Conservation (phyloP, 2,888 invertebrate species). For the Orchestes rusci region DNA sequence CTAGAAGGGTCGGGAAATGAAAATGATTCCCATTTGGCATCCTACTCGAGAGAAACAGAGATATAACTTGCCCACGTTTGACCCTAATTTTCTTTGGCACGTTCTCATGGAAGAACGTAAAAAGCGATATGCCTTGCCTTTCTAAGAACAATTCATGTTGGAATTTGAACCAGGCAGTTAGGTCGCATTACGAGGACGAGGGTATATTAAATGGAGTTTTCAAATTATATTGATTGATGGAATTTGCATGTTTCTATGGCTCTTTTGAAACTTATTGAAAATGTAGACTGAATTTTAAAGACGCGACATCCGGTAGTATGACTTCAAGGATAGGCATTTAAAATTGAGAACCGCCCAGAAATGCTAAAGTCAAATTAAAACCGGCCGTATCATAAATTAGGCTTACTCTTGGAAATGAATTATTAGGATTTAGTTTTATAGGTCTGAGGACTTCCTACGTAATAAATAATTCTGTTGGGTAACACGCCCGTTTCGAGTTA, state of each 20-base stretch:
- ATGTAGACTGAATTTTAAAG: constrained; percentile 5
- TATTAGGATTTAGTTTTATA: constrained; percentile 22
- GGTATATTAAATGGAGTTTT: too few species aligned
- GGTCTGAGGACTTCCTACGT: constrained; percentile 21
- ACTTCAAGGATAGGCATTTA: constrained; percentile 10
- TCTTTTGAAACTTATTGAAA: constrained; percentile 6
- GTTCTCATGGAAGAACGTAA: constrained; percentile 18
- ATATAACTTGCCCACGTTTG: constrained; percentile 14
- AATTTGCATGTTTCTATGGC: neutral
- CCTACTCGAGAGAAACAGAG: constrained; percentile 8
- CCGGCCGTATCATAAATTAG: constrained; percentile 17
- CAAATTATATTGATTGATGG: neutral
- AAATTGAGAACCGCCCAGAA: constrained; percentile 21
- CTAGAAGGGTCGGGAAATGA: constrained; percentile 6
- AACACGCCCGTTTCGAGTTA: constrained; percentile 22
- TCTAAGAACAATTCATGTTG: too few species aligned
- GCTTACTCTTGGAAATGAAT: constrained; percentile 20
- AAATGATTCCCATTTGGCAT: constrained; percentile 15
- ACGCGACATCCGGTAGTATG: constrained; percentile 17
- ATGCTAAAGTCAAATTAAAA: constrained; percentile 20
- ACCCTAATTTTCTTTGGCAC: constrained; percentile 21
- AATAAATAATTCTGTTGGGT: constrained; percentile 21
- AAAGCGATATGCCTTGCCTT: too few species aligned
- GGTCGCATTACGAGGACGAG: too few species aligned
- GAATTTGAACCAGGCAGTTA: too few species aligned